A percentile compares a stretch with the other conserved stretches of the same genome.
Evolutionary conservation across 2,113 vertebrate genomes (phyloP).

Genomic region (Rhineura floridana): DNA sequence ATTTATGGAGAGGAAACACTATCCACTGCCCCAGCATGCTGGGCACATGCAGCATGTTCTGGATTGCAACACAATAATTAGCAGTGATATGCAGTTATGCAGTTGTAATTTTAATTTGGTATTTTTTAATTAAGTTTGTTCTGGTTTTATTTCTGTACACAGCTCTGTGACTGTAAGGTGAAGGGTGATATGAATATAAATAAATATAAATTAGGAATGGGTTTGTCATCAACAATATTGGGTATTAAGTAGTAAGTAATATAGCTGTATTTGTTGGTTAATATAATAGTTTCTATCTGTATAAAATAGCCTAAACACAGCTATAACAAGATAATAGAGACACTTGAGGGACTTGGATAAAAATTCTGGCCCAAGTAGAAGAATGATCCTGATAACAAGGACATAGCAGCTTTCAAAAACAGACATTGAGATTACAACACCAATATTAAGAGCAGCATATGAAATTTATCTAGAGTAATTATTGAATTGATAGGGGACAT

Average conservation of each 20-base stretch:
- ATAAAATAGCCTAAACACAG: neutral
- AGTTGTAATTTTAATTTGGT: too few relatives aligned
- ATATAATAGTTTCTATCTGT: neutral
- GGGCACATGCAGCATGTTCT: neutral
- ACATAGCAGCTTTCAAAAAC: neutral
- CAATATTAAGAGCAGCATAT: too few relatives aligned
- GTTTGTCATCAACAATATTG: neutral
- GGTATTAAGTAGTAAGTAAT: neutral
- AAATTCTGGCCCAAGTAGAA: neutral
- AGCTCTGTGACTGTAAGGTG: too few relatives aligned
- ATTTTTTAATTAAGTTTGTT: too few relatives aligned
- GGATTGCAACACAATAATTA: neutral
- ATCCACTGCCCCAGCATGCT: neutral
- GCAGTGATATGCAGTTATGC: neutral
- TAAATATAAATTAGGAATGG: neutral
- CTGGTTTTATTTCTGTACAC: too few relatives aligned
- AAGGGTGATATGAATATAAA: too few relatives aligned
- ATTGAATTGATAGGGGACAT: too few relatives aligned
- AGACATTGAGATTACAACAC: neutral
- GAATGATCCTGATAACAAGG: neutral
- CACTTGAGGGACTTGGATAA: neutral
- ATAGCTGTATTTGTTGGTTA: neutral
- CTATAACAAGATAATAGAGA: neutral
- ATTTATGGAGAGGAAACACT: too few relatives aligned
- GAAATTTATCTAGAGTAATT: too few relatives aligned